Evolutionary conservation across 2,797 vertebrate genomes (phyloP), one percentile per base, ranked within the genome.

Genomic region (Champsocephalus gunnari): DNA sequence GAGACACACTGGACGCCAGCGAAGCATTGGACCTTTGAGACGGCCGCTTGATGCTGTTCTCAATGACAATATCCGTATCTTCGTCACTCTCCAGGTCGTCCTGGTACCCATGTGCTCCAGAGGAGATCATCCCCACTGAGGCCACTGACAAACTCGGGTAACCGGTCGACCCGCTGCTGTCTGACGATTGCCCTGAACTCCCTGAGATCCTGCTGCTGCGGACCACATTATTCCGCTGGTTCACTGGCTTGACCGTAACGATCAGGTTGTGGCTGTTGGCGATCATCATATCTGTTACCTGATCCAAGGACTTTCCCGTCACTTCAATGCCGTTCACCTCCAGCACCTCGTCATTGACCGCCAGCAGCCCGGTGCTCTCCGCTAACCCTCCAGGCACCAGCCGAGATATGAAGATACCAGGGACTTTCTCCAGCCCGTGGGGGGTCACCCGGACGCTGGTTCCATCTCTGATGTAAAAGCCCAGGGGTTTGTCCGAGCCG

Each of bases 271-370:
- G 98, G 91, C 98, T 99, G 94, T 99, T 99, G 79, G 98, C 98
- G 12, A 99, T 99, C 98, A 99, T 99, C 98, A 99, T 99, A 92
- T 99, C 98, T 7, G 98, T 99, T 59, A 99, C 98, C 89, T 99
- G 98, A 86, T 99, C 98, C 5, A 99, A 92, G 1, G 98, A 98
- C 91, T 99, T 99, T n/a, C 97, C 98, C 0, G 96, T 96, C 81
- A 99, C 98, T 85, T 99, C 98, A 12, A 99, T 99, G 69, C 98
- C 98, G 3, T 99, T 99, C 28, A 99, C 98, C 92, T 99, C 98
- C 87, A 99, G 91, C 58, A 99, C 98, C 91, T 99, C 98, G 0
- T 99, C 98, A 0, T 99, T 99, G 24, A 99, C 97, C 0, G 98
- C 98, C 81, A 99, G 95, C 81, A 99, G 93, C 24, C 98, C 98